phyloP scores from a whole-genome alignment of 2,888 invertebrate species.

The Diadegma fenestrale region DNA sequence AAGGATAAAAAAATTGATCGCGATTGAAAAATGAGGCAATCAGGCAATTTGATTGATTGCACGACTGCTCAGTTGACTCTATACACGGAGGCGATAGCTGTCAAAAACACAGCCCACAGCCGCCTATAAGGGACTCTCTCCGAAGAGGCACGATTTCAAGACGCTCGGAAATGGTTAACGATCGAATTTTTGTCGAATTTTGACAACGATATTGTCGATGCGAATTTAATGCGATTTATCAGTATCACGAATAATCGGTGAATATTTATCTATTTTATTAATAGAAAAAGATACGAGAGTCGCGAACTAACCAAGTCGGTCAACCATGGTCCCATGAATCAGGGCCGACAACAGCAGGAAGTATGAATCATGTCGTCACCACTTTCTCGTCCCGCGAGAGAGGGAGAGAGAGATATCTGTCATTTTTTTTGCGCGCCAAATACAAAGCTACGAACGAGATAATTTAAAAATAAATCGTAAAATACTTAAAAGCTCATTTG shows the following conservation, averaged over 20 bases:
- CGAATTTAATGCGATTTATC: constrained; percentile 13
- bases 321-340: constrained; percentile 86
- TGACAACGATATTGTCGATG: background rate
- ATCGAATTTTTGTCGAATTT: constrained; percentile 12
- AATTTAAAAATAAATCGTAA: background rate
- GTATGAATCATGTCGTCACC: constrained; percentile 80
- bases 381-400: background rate
- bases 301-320: constrained; percentile 87
- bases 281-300: constrained; percentile 76
- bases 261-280: constrained; percentile 38
- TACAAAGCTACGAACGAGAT: constrained; percentile 7
- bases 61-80: constrained; percentile 59
- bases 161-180: background rate
- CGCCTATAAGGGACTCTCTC: constrained; percentile 45
- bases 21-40: constrained; percentile 53
- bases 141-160: constrained; percentile 35
- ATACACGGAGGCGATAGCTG: constrained; percentile 72
- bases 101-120: constrained; percentile 76
- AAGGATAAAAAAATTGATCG: background rate
- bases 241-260: constrained; percentile 1
- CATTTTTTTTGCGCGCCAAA: constrained; percentile 45
- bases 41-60: constrained; percentile 65
- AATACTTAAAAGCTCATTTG: background rate
- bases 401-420: constrained; percentile 3
- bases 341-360: constrained; percentile 83